phyloP scores from a whole-genome alignment of 2,888 invertebrate species.

The Andrena flavipes region DNA sequence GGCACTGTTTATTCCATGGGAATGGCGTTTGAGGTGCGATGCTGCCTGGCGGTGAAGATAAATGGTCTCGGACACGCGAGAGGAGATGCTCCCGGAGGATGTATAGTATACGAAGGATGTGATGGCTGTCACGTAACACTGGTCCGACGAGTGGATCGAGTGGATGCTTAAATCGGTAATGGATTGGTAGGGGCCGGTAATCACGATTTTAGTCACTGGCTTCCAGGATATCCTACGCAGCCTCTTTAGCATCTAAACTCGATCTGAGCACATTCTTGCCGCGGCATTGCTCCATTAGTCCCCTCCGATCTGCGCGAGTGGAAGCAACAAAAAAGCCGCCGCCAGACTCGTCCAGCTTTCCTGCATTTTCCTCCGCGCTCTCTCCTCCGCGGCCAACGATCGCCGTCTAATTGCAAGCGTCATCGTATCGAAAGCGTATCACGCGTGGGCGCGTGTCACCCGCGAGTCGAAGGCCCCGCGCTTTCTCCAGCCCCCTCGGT shows the following conservation, averaged over 20 bases:
- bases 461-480: background rate
- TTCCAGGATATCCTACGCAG: background rate
- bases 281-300: background rate
- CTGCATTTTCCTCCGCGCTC: conserved; percentile 6
- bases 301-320: background rate
- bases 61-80: conserved; percentile 29
- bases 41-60: conserved; percentile 27
- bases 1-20: conserved; percentile 6
- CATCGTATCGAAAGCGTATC: background rate
- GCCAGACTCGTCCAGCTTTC: background rate
- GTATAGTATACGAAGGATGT: conserved; percentile 25
- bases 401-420: conserved; percentile 1
- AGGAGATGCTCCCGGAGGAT: conserved; percentile 29
- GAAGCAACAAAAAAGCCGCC: background rate
- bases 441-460: background rate
- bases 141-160: background rate
- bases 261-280: background rate
- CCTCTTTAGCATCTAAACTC: too few relatives aligned
- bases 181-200: conserved; percentile 9
- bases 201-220: conserved; percentile 1
- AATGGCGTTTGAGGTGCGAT: background rate
- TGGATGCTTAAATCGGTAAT: conserved; percentile 24
- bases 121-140: conserved; percentile 42
- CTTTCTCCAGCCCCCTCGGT: conserved; percentile 32
- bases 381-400: background rate